Base-by-base conservation (phyloP, 2,888 invertebrate genomes). In the Zygogramma bicolorata region DNA sequence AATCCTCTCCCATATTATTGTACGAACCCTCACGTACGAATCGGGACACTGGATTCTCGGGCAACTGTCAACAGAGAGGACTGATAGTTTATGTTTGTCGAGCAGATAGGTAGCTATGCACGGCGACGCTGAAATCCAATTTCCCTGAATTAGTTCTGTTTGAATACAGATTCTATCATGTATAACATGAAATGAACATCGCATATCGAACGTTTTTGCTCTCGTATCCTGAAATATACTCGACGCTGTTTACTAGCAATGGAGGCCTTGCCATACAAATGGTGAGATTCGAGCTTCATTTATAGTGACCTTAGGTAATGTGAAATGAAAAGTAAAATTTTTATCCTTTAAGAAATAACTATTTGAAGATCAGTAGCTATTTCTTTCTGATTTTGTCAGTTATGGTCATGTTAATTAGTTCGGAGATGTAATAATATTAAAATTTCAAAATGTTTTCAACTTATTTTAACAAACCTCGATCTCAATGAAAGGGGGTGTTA, bases 91-190 rank as follows among this genome's bases (percentile, higher is more conserved):
- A 70, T 80, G 80, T 81, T 81, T 81, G 80, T 75, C 71, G 78
- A 79, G 73, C 72, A 76, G 79, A 77, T 79, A 78, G 74, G 78
- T 79, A 46, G 46, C 46, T 20, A 31, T 31, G 78, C 77, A 75
- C 77, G 78, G 68, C 76, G 77, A 79, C 77, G 76, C 78, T 79
- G 79, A 82, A 83, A 83, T 83, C 81, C 83, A 82, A 83, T 83
- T 83, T 83, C 83, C 82, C 80, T 79, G 82, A 82, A 83, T 83
- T 83, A 83, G 81, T 83, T 83, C 81, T 82, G 83, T 83, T 83
- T 83, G 83, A 82, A 83, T 82, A 81, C 81, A 78, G 81, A 82
- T 82, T 82, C 81, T 79, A 78, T 81, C 83, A 81, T 82, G 81
- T 82, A 82, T 78, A 80, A 80, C 81, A 68, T 73, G 76, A 78